Base-by-base conservation (phyloP, 2,797 vertebrate species). In the Melanogrammus aeglefinus region DNA sequence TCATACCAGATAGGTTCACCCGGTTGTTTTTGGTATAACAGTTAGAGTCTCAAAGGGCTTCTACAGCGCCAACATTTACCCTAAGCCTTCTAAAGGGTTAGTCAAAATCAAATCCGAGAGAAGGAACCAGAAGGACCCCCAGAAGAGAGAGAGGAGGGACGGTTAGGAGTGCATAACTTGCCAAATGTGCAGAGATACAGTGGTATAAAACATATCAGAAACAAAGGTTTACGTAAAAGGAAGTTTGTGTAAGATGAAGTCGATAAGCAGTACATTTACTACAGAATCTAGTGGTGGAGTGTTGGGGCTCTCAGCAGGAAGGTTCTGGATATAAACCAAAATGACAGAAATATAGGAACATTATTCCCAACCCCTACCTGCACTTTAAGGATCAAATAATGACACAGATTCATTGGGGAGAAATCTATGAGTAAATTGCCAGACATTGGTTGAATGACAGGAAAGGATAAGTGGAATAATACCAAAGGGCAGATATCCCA, bases 1-100 rank as follows among this genome's bases (percentile, higher is more conserved):
- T 13, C 41, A 13, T 16, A 14, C 41, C 12, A 44, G 13, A 44
- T 3, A 3, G 41, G 41, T 16, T 44, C 41, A 44, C 16, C 10
- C 1, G 41, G 41, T 44, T 44, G 41, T 44, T 44, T 44, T 44
- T 44, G 9, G 41, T 44, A 14, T 44, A 12, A 44, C 41, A 44
- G 41, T 44, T 0, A 44, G 12, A 44, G 41, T 44, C 41, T 44
- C 13, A 16, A 44, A 44, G 41, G 41, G 12, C 41, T 44, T 44
- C 41, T 16, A 44, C 41, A 44, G 41, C 14, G 18, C 21, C 35
- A 31, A 24, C n/a, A 16, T 36, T 21, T 73, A 66, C 78, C 80
- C 66, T 79, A n/a, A 69, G 7, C 39, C 86, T 75, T 77, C 39
- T 44, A 4, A 44, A 44, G 35, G 47, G 78, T 77, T 63, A 9